Conservation (phyloP, 2,888 invertebrate species). For the Latheticus oryzae region DNA sequence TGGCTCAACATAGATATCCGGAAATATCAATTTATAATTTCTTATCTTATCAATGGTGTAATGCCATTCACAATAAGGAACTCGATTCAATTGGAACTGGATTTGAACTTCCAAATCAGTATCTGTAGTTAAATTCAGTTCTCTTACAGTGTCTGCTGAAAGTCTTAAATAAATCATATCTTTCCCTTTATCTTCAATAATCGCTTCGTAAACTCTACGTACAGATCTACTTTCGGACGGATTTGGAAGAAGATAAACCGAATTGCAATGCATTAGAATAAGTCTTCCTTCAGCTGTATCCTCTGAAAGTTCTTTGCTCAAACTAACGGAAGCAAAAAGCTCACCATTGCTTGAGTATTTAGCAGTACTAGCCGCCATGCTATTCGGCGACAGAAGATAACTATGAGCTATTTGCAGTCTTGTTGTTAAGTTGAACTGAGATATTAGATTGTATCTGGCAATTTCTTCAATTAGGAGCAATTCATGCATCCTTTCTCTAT, state of each 20-base stretch:
- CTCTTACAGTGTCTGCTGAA: constrained; percentile 74
- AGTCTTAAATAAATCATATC: constrained; percentile 80
- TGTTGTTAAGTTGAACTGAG: constrained; percentile 77
- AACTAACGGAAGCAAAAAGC: constrained; percentile 78
- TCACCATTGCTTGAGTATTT: constrained; percentile 83
- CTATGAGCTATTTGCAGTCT: constrained; percentile 74
- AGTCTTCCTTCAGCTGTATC: constrained; percentile 85
- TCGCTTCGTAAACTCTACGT: constrained; percentile 76
- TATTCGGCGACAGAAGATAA: constrained; percentile 77
- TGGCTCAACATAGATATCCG: constrained; percentile 73
- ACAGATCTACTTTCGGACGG: constrained; percentile 39
- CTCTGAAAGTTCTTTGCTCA: constrained; percentile 81
- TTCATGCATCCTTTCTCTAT: constrained; percentile 79
- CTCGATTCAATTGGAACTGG: constrained; percentile 83
- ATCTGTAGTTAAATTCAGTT: constrained; percentile 71
- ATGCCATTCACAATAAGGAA: constrained; percentile 88
- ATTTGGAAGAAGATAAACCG: constrained; percentile 67
- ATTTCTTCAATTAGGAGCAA: constrained; percentile 82
- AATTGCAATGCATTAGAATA: constrained; percentile 80
- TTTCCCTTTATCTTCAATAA: constrained; percentile 81
- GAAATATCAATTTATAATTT: constrained; percentile 75
- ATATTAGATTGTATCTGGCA: constrained; percentile 74
- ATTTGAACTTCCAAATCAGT: constrained; percentile 77
- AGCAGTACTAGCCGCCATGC: constrained; percentile 76
- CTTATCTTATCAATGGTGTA: constrained; percentile 82